phyloP scores from a whole-genome alignment of 2,888 invertebrate species.

The Frankliniella fusca region DNA sequence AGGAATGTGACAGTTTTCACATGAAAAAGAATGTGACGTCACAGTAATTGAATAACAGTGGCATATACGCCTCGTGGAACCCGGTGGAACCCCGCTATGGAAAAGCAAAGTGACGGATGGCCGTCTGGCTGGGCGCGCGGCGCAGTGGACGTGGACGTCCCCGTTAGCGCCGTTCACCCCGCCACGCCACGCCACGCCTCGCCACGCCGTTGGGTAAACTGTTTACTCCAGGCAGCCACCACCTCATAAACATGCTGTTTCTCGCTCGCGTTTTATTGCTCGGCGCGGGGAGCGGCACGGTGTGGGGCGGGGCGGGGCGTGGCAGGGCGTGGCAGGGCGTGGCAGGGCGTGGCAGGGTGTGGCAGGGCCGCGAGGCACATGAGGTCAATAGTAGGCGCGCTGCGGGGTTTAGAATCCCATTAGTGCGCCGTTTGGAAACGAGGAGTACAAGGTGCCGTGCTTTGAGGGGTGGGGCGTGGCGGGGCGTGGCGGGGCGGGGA shows the following conservation, averaged over 20 bases:
- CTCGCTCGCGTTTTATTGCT: slow-evolving; percentile 24
- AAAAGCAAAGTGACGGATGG: too few species aligned
- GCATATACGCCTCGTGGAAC: too few species aligned
- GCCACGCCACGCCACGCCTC: not conserved
- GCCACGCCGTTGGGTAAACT: slow-evolving; percentile 9
- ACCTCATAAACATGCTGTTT: slow-evolving; percentile 26
- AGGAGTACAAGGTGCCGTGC: not conserved
- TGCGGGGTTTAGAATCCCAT: slow-evolving; percentile 26
- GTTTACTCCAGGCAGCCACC: slow-evolving; percentile 17
- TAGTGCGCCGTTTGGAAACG: not conserved
- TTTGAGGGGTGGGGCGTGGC: not conserved
- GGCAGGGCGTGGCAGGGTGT: not conserved
- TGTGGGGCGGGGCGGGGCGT: not conserved
- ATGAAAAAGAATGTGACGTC: too few species aligned
- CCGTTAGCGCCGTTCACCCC: not conserved
- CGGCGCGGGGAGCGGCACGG: not conserved
- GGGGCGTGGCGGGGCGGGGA: not conserved
- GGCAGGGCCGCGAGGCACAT: not conserved
- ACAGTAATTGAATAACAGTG: too few species aligned
- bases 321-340: not conserved
- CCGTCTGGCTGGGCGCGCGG: not conserved
- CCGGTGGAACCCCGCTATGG: too few species aligned
- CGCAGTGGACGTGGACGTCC: not conserved
- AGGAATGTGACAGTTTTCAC: too few species aligned
- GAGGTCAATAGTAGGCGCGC: not conserved